A percentile compares a stretch with the other conserved stretches of the same genome.
These are phyloP conservation scores for Agrilus mali DNA, from an alignment of 2,888 invertebrate species.

Conservation along the genomic window DNA sequence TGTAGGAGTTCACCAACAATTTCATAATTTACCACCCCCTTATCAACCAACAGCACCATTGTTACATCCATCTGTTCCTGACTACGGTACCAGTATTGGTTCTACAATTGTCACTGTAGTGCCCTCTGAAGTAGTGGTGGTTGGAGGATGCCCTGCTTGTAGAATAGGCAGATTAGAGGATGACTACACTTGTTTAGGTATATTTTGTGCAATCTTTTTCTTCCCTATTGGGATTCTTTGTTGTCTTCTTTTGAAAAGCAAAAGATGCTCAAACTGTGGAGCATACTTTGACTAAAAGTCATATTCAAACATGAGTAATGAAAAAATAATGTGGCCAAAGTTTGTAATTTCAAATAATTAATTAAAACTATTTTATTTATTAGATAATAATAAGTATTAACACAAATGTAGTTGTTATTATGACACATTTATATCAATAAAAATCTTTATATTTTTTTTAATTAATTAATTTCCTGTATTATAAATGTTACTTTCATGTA, in stretches of 20 bases:
- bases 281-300: slow-evolving; percentile 55
- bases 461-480: too few relatives aligned
- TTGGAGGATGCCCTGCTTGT: slow-evolving; percentile 82
- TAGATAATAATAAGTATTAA: too few relatives aligned
- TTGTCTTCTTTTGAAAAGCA: slow-evolving; percentile 71
- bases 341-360: too few relatives aligned
- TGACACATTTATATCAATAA: too few relatives aligned
- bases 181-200: slow-evolving; percentile 73
- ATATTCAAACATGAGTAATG: too few relatives aligned
- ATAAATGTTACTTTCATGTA: too few relatives aligned
- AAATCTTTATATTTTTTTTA: too few relatives aligned
- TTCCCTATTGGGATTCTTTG: slow-evolving; percentile 82
- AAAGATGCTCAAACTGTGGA: slow-evolving; percentile 78
- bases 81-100: slow-evolving; percentile 39
- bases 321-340: too few relatives aligned
- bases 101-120: slow-evolving; percentile 45
- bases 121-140: slow-evolving; percentile 65
- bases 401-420: too few relatives aligned
- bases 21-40: slow-evolving; percentile 6
- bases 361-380: too few relatives aligned
- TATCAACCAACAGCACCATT: slow-evolving; percentile 13
- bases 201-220: slow-evolving; percentile 72
- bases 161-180: slow-evolving; percentile 79
- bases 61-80: slow-evolving; percentile 28
- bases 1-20: background rate